These are phyloP conservation scores for Lasioglossum marginatum DNA, from an alignment of 2,888 invertebrate species.

Conservation along the genomic window DNA sequence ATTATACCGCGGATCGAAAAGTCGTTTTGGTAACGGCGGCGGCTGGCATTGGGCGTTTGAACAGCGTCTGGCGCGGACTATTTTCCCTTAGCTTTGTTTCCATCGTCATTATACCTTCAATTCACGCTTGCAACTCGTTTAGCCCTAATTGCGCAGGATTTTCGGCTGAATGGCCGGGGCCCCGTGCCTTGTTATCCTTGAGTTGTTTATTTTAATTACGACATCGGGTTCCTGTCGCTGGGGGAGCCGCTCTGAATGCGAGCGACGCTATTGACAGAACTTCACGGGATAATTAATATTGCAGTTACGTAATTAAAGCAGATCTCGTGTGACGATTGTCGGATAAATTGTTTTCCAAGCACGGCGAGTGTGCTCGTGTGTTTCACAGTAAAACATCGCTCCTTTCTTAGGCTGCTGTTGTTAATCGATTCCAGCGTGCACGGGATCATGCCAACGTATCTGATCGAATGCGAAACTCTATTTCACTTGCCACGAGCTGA, in stretches of 20 bases:
- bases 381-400: background rate
- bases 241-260: background rate
- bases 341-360: constrained; percentile 22
- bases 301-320: constrained; percentile 39
- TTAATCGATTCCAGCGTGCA: constrained; percentile 18
- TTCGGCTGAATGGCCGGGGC: constrained; percentile 7
- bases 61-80: constrained; percentile 30
- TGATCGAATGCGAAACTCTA: background rate
- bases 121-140: background rate
- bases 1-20: constrained; percentile 9
- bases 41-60: constrained; percentile 11
- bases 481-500: background rate
- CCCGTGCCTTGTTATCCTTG: constrained; percentile 13
- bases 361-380: background rate
- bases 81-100: constrained; percentile 12
- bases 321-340: background rate
- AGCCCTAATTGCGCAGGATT: constrained; percentile 31
- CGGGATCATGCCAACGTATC: constrained; percentile 4
- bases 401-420: background rate
- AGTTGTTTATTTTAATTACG: constrained; percentile 29
- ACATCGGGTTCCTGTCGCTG: constrained; percentile 10
- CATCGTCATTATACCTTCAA: constrained; percentile 27
- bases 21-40: background rate
- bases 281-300: constrained; percentile 45
- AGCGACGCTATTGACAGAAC: constrained; percentile 18